phyloP scores from a whole-genome alignment of 1,140 invertebrate species.

The Drosophila quadrilineata region DNA sequence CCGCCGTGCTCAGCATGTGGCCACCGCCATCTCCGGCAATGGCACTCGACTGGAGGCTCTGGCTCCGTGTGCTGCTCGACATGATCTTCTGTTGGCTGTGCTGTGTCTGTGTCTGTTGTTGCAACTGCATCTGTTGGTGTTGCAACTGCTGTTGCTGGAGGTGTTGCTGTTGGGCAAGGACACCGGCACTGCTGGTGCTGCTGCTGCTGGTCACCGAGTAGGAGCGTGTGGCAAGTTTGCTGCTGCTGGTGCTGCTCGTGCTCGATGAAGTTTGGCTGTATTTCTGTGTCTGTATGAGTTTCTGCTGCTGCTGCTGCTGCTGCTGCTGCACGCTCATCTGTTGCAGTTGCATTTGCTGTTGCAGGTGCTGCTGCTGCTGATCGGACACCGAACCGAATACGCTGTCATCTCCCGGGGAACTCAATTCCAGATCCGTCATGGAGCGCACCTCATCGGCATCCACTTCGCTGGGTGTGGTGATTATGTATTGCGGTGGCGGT shows the following conservation, averaged over 20 bases:
- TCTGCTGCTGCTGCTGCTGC: constrained; percentile 19
- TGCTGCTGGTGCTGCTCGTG: constrained; percentile 38
- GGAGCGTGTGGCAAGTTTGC: constrained; percentile 67
- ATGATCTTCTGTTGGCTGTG: constrained; percentile 70
- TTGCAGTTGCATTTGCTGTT: constrained; percentile 30
- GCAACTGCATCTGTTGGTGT: background rate
- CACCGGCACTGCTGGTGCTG: constrained; percentile 15
- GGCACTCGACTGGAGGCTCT: constrained; percentile 76
- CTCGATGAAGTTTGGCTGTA: constrained; percentile 21
- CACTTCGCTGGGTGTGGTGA: constrained; percentile 77
- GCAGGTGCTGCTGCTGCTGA: constrained; percentile 22
- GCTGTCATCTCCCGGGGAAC: constrained; percentile 45
- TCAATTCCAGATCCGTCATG: constrained; percentile 55
- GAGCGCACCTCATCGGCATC: constrained; percentile 73
- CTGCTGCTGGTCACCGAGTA: constrained; percentile 65
- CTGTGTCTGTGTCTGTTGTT: constrained; percentile 19
- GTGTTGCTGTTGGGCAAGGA: constrained; percentile 10
- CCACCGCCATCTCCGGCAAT: constrained; percentile 56
- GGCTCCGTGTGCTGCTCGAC: constrained; percentile 68
- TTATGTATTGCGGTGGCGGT: constrained; percentile 75
- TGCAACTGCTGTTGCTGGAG: constrained; percentile 27
- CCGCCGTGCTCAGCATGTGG: constrained; percentile 31
- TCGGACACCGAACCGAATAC: constrained; percentile 30
- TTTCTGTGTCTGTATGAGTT: constrained; percentile 9
- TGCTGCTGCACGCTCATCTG: constrained; percentile 42